phyloP scores from a whole-genome alignment of 1,140 invertebrate species.

The Hypsibius dujardini region DNA sequence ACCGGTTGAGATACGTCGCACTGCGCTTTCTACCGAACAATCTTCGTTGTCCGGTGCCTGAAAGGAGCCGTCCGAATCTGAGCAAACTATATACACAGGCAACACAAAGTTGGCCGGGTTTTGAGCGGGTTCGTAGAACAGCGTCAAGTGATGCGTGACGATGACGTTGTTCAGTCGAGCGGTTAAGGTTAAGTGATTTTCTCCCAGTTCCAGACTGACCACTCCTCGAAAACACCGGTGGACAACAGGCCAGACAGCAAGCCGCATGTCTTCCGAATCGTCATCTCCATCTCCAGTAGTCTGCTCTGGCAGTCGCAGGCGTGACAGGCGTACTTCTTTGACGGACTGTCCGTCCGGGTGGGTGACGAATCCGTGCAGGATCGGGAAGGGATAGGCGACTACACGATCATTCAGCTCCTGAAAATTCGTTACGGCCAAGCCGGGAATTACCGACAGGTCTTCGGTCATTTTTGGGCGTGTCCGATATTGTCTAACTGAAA shows the following conservation, averaged over 20 bases:
- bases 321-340: too few species aligned
- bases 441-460: background rate
- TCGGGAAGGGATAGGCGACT: background rate
- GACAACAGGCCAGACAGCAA: background rate
- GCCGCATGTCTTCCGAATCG: background rate
- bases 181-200: background rate
- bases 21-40: conserved; percentile 52
- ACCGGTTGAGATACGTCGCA: conserved; percentile 48
- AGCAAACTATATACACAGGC: conserved; percentile 35
- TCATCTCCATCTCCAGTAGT: background rate
- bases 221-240: background rate
- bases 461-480: background rate
- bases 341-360: background rate
- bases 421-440: background rate
- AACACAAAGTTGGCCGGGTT: conserved; percentile 29
- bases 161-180: background rate
- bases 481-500: too few species aligned
- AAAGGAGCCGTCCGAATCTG: conserved; percentile 51
- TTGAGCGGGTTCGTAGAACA: background rate
- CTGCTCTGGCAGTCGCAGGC: background rate
- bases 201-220: background rate
- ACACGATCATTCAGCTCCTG: background rate
- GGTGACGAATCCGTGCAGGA: background rate
- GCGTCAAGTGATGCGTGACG: background rate
- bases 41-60: conserved; percentile 51